These are phyloP conservation scores for Coptodon bakossiorum DNA, from an alignment of 2,113 vertebrate species.

Conservation along the genomic window DNA sequence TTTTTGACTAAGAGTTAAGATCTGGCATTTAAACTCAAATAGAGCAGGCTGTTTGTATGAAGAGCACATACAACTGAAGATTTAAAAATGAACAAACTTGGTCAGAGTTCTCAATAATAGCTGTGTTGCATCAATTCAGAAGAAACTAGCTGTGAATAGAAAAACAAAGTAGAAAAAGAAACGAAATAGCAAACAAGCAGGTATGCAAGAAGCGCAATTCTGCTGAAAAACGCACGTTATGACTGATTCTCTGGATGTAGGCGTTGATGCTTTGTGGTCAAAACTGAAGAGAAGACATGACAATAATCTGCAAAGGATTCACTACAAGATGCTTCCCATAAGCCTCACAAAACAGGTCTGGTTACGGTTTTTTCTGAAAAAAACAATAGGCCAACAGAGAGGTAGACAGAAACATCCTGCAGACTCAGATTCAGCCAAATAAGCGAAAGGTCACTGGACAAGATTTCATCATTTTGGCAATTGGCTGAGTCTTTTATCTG, in stretches of 20 bases:
- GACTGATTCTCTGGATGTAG: not conserved
- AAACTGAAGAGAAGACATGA: not conserved
- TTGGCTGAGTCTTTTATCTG: not conserved
- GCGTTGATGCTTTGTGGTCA: not conserved
- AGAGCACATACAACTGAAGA: not conserved
- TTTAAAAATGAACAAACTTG: not conserved
- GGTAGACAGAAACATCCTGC: not conserved
- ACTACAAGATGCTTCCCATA: not conserved
- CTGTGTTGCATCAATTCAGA: not conserved
- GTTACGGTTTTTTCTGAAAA: not conserved
- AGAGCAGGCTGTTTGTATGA: not conserved
- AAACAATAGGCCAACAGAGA: not conserved
- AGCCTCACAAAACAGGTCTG: not conserved
- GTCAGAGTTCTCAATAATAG: not conserved
- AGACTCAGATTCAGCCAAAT: not conserved
- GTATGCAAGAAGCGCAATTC: not conserved
- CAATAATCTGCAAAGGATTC: not conserved
- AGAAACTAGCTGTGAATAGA: not conserved
- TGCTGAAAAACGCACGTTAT: not conserved
- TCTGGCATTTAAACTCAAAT: not conserved
- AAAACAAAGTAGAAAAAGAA: not conserved
- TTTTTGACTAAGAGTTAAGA: not conserved
- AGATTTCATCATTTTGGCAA: not conserved
- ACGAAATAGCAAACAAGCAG: not conserved
- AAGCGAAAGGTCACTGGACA: not conserved